Evolutionary conservation across 2,888 invertebrate genomes (phyloP), one percentile per base, ranked within the genome.

Genomic region (Hirtodrosophila trivittata): DNA sequence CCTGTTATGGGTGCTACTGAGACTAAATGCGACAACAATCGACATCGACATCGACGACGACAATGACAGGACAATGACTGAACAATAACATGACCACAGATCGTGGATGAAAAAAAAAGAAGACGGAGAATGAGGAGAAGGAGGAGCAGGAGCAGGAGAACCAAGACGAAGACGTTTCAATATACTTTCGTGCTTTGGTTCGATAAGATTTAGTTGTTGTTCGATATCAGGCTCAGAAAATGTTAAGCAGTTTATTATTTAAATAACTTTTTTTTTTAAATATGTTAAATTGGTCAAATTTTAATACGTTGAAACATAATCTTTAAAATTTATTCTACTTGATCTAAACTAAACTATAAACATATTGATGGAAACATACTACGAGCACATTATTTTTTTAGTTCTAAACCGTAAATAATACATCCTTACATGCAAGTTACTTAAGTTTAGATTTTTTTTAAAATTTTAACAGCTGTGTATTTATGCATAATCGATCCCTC

Each of bases 1-100:
- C 73, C 54, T 60, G 77, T 43, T 82, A 82, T 63, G 78, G 82
- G 62, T 72, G 47, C 39, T 46, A 56, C 50, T 60, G 55, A 62
- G 10, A 21, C 47, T 14, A 45, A 63, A 52, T 28, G 28, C n/a
- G 9, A 28, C 2, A 5, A 28, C 28, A n/a, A 28, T 9, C 28
- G n/a, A 28, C 7, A 6, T 1, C n/a, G 9, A 28, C 28, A n/a
- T 3, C n/a, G 9, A 28, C 28, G 9, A 7, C n/a, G 9, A 28
- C n/a, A n/a, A 28, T 28, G 9, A 28, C 9, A 28, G 5, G 9
- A 28, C 28, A n/a, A 28, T 9, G 9, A 8, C 28, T 7, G 5
- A n/a, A 28, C n/a, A n/a, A 28, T 9, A n/a, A 28, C 9, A 14
- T 13, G n/a, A n/a, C n/a, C n/a, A n/a, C n/a, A n/a, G n/a, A n/a